A percentile compares a stretch with the other conserved stretches of the same genome.
Evolutionary conservation across 2,797 vertebrate species (phyloP).

Genomic region (Myripristis murdjan): DNA sequence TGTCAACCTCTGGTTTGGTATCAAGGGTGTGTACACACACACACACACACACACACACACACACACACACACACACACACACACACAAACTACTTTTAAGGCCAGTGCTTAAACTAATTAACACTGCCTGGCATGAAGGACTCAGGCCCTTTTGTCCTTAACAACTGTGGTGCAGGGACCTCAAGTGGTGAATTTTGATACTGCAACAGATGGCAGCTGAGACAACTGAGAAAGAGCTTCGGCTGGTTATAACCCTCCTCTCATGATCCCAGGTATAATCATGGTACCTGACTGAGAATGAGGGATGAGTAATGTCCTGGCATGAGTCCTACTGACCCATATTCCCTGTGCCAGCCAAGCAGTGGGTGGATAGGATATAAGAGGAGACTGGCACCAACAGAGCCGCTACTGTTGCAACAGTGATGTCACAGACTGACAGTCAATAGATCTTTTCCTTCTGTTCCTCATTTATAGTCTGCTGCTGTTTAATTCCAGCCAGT

Average conservation of each 20-base stretch:
- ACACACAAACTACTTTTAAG: slow-evolving; percentile 17
- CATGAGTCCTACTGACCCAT: slow-evolving; percentile 70
- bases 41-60: slow-evolving; percentile 2
- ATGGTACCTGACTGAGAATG: slow-evolving; percentile 60
- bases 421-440: slow-evolving; percentile 63
- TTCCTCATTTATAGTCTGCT: slow-evolving; percentile 47
- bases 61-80: slow-evolving; percentile 7
- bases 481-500: slow-evolving; percentile 43
- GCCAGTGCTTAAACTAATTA: slow-evolving; percentile 20
- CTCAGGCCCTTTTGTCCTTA: not conserved
- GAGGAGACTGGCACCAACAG: slow-evolving; percentile 63
- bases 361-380: slow-evolving; percentile 32
- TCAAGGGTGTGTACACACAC: slow-evolving; percentile 9
- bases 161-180: slow-evolving; percentile 58
- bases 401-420: slow-evolving; percentile 48
- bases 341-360: slow-evolving; percentile 49
- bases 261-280: slow-evolving; percentile 30
- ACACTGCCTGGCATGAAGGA: not conserved
- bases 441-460: slow-evolving; percentile 49
- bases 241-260: not conserved
- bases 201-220: slow-evolving; percentile 29
- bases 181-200: slow-evolving; percentile 64
- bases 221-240: slow-evolving; percentile 47
- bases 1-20: slow-evolving; percentile 30
- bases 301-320: slow-evolving; percentile 41